Conservation (phyloP, 2,888 invertebrate species). For the Pyralis farinalis region DNA sequence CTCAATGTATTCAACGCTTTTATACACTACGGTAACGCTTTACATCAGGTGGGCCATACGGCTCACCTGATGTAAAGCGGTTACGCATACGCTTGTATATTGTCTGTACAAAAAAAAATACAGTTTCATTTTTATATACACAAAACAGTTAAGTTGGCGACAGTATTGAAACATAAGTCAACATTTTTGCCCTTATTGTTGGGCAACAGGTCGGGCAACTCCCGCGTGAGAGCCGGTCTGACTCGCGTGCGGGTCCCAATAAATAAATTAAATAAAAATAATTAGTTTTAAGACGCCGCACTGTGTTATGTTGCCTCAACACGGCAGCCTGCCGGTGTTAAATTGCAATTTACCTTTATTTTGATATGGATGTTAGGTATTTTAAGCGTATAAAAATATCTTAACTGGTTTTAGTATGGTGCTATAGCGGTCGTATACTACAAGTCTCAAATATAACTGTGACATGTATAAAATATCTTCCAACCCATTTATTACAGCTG, state of each 20-base stretch:
- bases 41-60: too few species aligned
- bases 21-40: too few species aligned
- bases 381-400: background rate
- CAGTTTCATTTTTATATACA: too few species aligned
- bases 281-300: conserved; percentile 50
- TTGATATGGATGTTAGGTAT: conserved; percentile 47
- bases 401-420: background rate
- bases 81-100: too few species aligned
- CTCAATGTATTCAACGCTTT: too few species aligned
- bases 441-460: too few species aligned
- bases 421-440: background rate
- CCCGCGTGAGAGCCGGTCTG: conserved; percentile 42
- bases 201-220: conserved; percentile 53
- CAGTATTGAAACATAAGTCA: conserved; percentile 6
- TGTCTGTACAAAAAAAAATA: too few species aligned
- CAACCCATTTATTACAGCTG: too few species aligned
- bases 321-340: conserved; percentile 57
- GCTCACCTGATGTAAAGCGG: too few species aligned
- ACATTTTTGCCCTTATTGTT: conserved; percentile 33
- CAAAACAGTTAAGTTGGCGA: background rate
- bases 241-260: conserved; percentile 56
- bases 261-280: conserved; percentile 74
- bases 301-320: conserved; percentile 49
- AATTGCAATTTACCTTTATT: conserved; percentile 49
- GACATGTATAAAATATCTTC: too few species aligned